Base-by-base conservation (phyloP, 2,113 vertebrate species). In the Xerus inauris region DNA sequence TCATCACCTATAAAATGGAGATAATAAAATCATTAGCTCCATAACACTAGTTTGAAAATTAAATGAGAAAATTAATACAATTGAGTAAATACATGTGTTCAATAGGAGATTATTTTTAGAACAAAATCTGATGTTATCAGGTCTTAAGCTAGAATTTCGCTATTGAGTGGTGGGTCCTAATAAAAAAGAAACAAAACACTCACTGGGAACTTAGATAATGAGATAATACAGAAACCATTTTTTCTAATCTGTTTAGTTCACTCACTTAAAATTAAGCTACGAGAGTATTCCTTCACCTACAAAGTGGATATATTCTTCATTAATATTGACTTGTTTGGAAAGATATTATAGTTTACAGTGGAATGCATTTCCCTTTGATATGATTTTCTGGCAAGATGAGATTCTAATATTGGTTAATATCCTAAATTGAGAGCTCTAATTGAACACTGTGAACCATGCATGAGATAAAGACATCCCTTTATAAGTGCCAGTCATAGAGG, bases 331-430 rank as follows among this genome's bases (percentile, higher is more conserved):
- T 86, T 93, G 89, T 93, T 97, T 72, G 72, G 96, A 97, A 95
- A 92, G 67, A 62, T 92, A 96, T 57, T 67, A 92, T 94, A 95
- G 97, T 98, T 98, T 97, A 96, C 89, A 95, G 76, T 92, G 65
- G 92, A 97, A 97, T 95, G 97, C 97, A 98, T 97, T 97, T 97
- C 75, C 93, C 83, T 91, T 95, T 95, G 83, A 96, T 97, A 96
- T 97, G 93, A 91, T 98, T 98, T 97, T 81, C 97, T 97, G 59
- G 51, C 93, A 95, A 97, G 94, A 97, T 97, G 98, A 97, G 93
- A 81, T 97, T 89, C 85, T 97, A 97, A 94, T 90, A 91, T 54
- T 45, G 73, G 95, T 91, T 91, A 95, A 97, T 93, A 92, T 45
- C 76, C 64, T 97, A 96, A 86, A 94, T 72, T 75, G 69, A 91